Conservation (phyloP, 2,888 invertebrate genomes). For the Eristalis tenax region DNA sequence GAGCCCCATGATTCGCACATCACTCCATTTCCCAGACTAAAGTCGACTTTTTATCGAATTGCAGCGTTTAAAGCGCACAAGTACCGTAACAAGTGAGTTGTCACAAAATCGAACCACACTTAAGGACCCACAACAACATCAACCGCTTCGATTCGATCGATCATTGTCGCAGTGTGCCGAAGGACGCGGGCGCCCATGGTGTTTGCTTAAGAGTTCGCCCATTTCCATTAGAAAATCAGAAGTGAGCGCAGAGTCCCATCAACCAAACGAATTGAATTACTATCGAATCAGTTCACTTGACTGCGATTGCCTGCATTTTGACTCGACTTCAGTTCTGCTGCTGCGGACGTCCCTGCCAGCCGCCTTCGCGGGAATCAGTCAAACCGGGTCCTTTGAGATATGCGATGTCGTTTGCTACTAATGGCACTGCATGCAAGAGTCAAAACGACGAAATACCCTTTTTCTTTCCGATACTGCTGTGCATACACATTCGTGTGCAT, state of each 20-base stretch:
- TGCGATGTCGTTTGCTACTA: constrained; percentile 49
- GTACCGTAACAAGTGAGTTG: not conserved
- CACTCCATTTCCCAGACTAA: not conserved
- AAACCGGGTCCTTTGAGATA: constrained; percentile 27
- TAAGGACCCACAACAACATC: not conserved
- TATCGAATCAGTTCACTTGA: constrained; percentile 47
- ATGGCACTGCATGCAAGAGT: constrained; percentile 48
- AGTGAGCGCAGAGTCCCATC: constrained; percentile 30
- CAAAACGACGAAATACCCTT: constrained; percentile 47
- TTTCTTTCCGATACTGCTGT: not conserved
- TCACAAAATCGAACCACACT: not conserved
- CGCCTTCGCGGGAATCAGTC: not conserved
- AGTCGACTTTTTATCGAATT: not conserved
- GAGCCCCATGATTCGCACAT: too few species aligned
- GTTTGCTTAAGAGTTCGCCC: not conserved
- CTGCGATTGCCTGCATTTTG: constrained; percentile 33
- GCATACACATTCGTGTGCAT: not conserved
- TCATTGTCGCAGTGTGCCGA: not conserved
- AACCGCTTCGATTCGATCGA: not conserved
- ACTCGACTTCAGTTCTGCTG: not conserved
- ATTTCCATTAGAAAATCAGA: constrained; percentile 9
- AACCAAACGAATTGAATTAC: constrained; percentile 61
- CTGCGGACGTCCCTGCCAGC: not conserved
- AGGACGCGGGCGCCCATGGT: not conserved
- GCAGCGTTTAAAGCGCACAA: not conserved